Base-by-base conservation (phyloP, 2,113 vertebrate genomes). In the Crotalus viridis region DNA sequence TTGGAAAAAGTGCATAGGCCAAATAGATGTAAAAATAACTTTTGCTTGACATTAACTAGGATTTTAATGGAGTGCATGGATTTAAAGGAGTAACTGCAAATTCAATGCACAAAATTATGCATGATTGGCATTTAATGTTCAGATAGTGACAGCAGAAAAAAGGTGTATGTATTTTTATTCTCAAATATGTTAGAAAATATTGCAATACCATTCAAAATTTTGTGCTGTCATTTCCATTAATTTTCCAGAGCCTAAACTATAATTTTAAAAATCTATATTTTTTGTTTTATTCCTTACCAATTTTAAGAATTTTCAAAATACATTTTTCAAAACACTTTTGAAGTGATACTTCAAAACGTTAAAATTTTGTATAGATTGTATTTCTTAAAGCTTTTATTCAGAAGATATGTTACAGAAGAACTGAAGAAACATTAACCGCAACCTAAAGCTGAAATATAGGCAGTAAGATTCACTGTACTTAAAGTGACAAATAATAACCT, bases 21-120 rank as follows among this genome's bases (percentile, higher is more conserved):
- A 96, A 97, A 96, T 94, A 95, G 89, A 94, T 97, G 97, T 98
- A 96, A 97, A 97, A 97, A 94, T 94, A 96, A 94, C 95, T 94
- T 69, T 95, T 94, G 93, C 94, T 96, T 95, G 95, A 90, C 96
- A 96, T 74, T 33, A 95, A 95, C 94, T 95, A 96, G 96, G 96
- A 93, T 94, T 95, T 94, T 94, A 96, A 97, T 97, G 96, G 96
- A 94, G 96, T 96, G 96, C 85, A 97, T 90, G 95, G 95, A 96
- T 96, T 96, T 97, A 96, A 97, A 96, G 97, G 96, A 97, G 96
- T 97, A 93, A 87, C 96, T 94, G 95, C 95, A 95, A 96, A 96
- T 97, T 93, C 96, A 91, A 93, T 94, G 97, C 93, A 95, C 92
- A 95, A 91, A 94, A 93, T 96, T 96, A 95, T 94, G 93, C 92